Conservation (phyloP, 2,888 invertebrate genomes). For the Cyclophora albipunctata region DNA sequence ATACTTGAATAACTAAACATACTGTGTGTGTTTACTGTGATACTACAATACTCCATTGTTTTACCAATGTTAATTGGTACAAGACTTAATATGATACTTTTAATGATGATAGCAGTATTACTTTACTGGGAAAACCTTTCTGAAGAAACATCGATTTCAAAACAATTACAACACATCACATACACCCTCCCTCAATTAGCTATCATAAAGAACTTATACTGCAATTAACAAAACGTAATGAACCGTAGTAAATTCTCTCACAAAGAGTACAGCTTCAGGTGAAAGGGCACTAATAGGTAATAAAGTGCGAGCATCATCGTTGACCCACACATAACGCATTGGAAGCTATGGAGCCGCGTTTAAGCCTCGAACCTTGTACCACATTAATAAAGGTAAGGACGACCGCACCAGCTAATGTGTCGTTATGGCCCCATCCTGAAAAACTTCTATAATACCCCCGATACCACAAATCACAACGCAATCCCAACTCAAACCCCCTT, state of each 20-base stretch:
- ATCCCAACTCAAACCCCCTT: constrained; percentile 24
- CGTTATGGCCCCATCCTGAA: constrained; percentile 65
- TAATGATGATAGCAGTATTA: too few species aligned
- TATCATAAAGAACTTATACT: neutral
- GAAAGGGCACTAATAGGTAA: constrained; percentile 36
- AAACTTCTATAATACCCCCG: constrained; percentile 55
- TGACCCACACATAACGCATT: constrained; percentile 43
- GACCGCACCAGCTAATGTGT: constrained; percentile 65
- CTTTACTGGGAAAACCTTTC: too few species aligned
- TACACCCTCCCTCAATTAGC: too few species aligned
- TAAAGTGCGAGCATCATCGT: constrained; percentile 36
- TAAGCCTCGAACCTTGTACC: constrained; percentile 61
- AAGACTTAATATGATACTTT: too few species aligned
- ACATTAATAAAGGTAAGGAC: constrained; percentile 70
- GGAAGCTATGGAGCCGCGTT: constrained; percentile 25
- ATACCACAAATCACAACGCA: constrained; percentile 21
- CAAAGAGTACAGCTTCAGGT: constrained; percentile 11
- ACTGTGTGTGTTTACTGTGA: too few species aligned
- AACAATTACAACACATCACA: too few species aligned
- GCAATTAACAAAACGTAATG: neutral
- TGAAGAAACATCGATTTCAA: too few species aligned
- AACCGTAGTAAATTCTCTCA: neutral
- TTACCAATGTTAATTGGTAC: too few species aligned
- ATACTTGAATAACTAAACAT: too few species aligned
- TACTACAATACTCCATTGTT: too few species aligned